Evolutionary conservation across 1,140 invertebrate genomes (phyloP).

Genomic region (Drosophila suzukii): DNA sequence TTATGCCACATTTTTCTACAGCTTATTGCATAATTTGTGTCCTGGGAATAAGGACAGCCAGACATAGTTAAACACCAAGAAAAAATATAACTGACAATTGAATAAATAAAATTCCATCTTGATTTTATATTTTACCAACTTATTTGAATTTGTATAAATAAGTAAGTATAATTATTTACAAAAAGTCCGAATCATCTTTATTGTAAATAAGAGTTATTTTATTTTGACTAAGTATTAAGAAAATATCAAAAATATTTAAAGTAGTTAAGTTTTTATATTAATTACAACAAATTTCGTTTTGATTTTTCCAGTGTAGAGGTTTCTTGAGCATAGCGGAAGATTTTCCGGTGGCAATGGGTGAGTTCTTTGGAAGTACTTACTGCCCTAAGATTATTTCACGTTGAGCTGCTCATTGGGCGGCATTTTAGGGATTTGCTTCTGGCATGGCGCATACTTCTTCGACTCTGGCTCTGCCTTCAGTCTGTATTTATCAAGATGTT

Average conservation of each 20-base stretch:
- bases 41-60: conserved; percentile 68
- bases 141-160: no score
- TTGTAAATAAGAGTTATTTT: no score
- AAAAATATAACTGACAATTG: background rate
- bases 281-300: background rate
- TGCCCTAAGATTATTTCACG: conserved; percentile 76
- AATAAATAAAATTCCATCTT: background rate
- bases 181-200: no score
- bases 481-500: conserved; percentile 35
- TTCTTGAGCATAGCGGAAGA: conserved; percentile 7
- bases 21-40: conserved; percentile 82
- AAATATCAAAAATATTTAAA: background rate
- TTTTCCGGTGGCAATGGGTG: conserved; percentile 34
- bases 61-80: background rate
- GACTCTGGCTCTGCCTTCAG: conserved; percentile 6
- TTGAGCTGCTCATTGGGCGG: conserved; percentile 62
- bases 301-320: conserved; percentile 23
- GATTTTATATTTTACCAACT: no score
- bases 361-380: conserved; percentile 74
- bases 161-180: no score
- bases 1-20: conserved; percentile 80
- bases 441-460: conserved; percentile 3
- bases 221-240: no score
- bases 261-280: background rate
- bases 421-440: conserved; percentile 58